Base-by-base conservation (phyloP, 1,140 invertebrate genomes). In the Lysiphlebus fabarum region DNA sequence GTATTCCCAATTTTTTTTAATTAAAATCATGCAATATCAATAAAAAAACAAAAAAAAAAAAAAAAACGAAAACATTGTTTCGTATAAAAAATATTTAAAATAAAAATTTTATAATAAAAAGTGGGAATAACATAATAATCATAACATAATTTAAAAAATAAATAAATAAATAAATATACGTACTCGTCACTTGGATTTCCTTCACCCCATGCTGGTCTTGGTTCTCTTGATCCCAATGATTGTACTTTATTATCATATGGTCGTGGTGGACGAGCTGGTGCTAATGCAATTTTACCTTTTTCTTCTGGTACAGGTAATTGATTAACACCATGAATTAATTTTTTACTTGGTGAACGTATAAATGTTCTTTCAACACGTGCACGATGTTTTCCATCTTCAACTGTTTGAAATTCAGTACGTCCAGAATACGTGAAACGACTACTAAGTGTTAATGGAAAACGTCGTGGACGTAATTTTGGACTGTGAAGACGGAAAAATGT, bases 401-500 rank as follows among this genome's bases (percentile, higher is more conserved):
- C 82, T 0, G 95, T 95, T 81, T 98, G 94, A 65, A 90, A 92
- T 76, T 98, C 94, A 0, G 95, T 98, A 62, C 93, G 84, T 36
- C 93, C 93, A 37, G 88, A 90, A 76, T 89, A 91, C 38, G 84
- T 84, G 70, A 91, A 89, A 66, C 84, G 82, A 51, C 83, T 83
- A 65, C 81, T 86, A 62, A 89, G 72, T 6, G 84, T 84, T 43
- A 88, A 75, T 47, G 83, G 83, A 70, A 87, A 87, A 56, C 86
- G 83, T 48, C 86, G 79, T 8, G 81, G 73, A 55, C 87, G 82
- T 63, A 87, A 76, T 76, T 88, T 85, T 1, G 93, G 92, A 44
- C 89, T 90, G 68, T 96, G 90, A 41, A 99, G 82, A 12, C 96
- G 84, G 80, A 99, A 99, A 83, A 99, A 99, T 6, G 96, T 95